Base-by-base conservation (phyloP, 2,113 vertebrate genomes). In the Neogobius melanostomus region DNA sequence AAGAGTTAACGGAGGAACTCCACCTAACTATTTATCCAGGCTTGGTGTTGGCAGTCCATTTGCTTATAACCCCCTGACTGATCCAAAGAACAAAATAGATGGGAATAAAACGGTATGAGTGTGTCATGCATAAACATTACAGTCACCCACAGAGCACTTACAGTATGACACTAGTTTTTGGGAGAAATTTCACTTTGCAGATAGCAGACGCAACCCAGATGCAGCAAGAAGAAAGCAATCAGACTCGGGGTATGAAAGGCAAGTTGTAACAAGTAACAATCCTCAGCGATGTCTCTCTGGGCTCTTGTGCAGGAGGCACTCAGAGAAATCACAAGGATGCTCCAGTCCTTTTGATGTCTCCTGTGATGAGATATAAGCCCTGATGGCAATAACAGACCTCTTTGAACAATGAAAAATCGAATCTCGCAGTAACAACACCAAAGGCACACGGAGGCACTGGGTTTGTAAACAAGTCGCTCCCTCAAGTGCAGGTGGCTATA, bases 391-490 rank as follows among this genome's bases (percentile, higher is more conserved):
- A 81, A 64, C 69, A 82, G 72, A 72, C 71, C 74, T 82, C 89
- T 90, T 85, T 90, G 87, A 87, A 90, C 81, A 84, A 88, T 78
- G 71, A 80, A 71, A 82, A 87, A 83, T 79, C 69, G 57, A 88
- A 85, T 83, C 76, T 73, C 43, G 12, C 72, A 76, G 73, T 76
- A 82, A 72, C 72, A 72, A 52, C 75, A 82, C 78, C 82, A 82
- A 79, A 72, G 83, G 74, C 82, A n/a, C 44, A 44, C 64, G 28
- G 78, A 85, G 80, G 76, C 69, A 16, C 8, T 2, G 76, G 67
- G 69, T 75, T 60, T 6, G 81, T 87, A 88, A 88, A 88, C 85
- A 88, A 81, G 80, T 52, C 46, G 71, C 16, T 85, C 80, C 80
- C 80, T 62, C 2, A 70, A 75, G 79, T 65, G 77, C 57, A 49